phyloP scores from a whole-genome alignment of 2,113 vertebrate genomes.

The Corynorhinus townsendii region DNA sequence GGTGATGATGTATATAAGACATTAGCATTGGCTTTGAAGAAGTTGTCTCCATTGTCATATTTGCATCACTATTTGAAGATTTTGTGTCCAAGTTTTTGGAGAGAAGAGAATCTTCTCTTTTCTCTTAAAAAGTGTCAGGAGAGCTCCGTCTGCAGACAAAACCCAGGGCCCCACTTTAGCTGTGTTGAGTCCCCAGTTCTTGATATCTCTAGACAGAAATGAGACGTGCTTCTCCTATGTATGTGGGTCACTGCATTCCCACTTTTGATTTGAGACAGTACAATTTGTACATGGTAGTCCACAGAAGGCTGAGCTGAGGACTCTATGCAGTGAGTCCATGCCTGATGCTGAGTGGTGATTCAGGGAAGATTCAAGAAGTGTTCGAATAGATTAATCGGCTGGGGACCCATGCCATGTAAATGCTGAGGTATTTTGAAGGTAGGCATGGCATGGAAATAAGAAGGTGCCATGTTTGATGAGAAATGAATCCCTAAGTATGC shows the following conservation, averaged over 20 bases:
- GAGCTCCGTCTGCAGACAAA: background rate
- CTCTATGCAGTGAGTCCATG: background rate
- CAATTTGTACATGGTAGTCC: no score
- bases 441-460: background rate
- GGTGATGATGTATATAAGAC: background rate
- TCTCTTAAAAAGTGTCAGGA: background rate
- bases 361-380: background rate
- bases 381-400: background rate
- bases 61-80: background rate
- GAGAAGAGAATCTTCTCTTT: conserved; percentile 11
- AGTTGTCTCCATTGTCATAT: background rate
- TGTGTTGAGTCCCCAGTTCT: background rate
- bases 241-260: background rate
- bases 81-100: background rate
- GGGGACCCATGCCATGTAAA: background rate
- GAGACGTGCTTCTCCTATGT: background rate
- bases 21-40: background rate
- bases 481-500: background rate
- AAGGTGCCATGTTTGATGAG: background rate
- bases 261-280: background rate
- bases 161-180: background rate
- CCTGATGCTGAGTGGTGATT: background rate
- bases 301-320: background rate
- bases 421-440: background rate
- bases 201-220: background rate